Base-by-base conservation (phyloP, 30 jellyfish, hydroid and myxozoan species). In the Sanderia malayensis region DNA sequence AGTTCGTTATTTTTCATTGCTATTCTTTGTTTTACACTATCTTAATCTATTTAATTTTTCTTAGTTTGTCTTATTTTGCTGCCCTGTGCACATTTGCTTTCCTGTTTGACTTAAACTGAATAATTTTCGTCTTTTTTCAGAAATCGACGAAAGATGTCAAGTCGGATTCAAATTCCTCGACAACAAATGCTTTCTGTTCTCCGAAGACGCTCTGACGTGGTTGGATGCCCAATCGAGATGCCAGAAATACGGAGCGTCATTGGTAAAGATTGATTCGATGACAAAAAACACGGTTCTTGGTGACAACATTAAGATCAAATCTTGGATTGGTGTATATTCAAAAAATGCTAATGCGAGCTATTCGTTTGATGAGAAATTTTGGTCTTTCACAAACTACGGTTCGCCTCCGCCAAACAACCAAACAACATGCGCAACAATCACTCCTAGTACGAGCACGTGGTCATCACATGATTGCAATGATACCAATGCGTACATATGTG, bases 311-410 rank as follows among this genome's bases (percentile, higher is more conserved):
- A 19, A 15, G 7, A 19, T 11, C 7, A 24, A 49, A 4, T 49
- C 64, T 4, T 49, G 64, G 64, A 49, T 49, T 9, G 64, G 64
- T 24, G 25, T 49, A 49, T 11, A 49, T 18, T n/a, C n/a, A n/a
- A n/a, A n/a, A n/a, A n/a, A n/a, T n/a, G n/a, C n/a, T n/a, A n/a
- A n/a, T n/a, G n/a, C n/a, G n/a, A n/a, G n/a, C n/a, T n/a, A n/a
- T n/a, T n/a, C n/a, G n/a, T n/a, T n/a, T n/a, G n/a, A n/a, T n/a
- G n/a, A n/a, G n/a, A n/a, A n/a, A n/a, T n/a, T n/a, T n/a, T n/a
- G n/a, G n/a, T n/a, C n/a, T n/a, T n/a, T n/a, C n/a, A n/a, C n/a
- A n/a, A n/a, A n/a, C n/a, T n/a, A n/a, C n/a, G n/a, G n/a, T n/a
- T n/a, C n/a, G n/a, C n/a, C n/a, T n/a, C n/a, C n/a, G n/a, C n/a